phyloP scores from a whole-genome alignment of 2,113 vertebrate genomes.

The Burhinus bistriatus region DNA sequence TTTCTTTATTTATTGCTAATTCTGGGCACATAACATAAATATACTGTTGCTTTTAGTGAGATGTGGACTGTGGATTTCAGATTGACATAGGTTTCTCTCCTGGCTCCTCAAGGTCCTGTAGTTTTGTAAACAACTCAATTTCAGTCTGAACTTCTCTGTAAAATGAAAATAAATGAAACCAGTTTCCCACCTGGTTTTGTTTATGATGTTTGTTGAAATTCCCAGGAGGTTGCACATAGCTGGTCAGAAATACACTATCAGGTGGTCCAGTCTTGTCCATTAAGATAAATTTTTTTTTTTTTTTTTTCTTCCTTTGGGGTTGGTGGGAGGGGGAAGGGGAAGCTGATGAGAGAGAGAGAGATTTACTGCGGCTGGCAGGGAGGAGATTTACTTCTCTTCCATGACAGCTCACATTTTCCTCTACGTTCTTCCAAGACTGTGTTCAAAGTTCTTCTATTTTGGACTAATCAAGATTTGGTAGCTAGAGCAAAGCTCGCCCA shows the following conservation, averaged over 20 bases:
- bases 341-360: neutral
- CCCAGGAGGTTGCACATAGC: neutral
- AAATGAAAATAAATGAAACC: constrained; percentile 57
- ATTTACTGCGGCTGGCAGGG: neutral
- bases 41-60: constrained; percentile 22
- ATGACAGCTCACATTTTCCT: constrained; percentile 35
- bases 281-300: neutral
- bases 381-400: constrained; percentile 20
- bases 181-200: constrained; percentile 54
- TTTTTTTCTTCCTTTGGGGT: neutral
- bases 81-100: constrained; percentile 16
- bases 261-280: neutral
- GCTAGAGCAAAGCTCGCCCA: constrained; percentile 21
- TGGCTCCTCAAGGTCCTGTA: constrained; percentile 20
- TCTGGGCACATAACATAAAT: constrained; percentile 25
- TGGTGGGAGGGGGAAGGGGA: neutral
- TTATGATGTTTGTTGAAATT: constrained; percentile 38
- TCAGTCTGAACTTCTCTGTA: constrained; percentile 20
- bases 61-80: constrained; percentile 15
- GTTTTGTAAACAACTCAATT: constrained; percentile 52
- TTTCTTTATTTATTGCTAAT: constrained; percentile 51
- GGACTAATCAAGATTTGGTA: constrained; percentile 55
- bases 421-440: neutral
- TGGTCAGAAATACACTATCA: neutral
- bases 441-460: constrained; percentile 22